These are phyloP conservation scores for Gila orcuttii DNA, from an alignment of 2,113 vertebrate species.

Conservation along the genomic window DNA sequence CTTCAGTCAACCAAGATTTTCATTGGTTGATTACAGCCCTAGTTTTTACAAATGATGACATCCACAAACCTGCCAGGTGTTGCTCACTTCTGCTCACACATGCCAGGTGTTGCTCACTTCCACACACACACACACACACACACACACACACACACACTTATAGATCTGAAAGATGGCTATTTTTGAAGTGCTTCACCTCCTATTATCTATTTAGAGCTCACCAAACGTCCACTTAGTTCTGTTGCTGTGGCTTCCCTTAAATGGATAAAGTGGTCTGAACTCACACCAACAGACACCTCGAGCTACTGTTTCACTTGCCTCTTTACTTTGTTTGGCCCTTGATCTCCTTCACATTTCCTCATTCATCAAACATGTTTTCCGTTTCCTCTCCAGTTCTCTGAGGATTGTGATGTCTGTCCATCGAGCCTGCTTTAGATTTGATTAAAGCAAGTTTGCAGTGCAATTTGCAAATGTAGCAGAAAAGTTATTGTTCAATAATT, in stretches of 20 bases:
- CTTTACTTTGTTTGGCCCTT: slow-evolving; percentile 15
- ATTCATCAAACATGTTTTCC: neutral
- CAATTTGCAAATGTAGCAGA: neutral
- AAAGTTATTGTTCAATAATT: neutral
- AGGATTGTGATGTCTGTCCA: neutral
- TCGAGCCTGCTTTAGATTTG: neutral
- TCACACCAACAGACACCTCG: neutral
- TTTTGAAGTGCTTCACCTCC: slow-evolving; percentile 27
- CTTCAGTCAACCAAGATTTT: no score
- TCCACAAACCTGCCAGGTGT: no score
- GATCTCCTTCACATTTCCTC: neutral
- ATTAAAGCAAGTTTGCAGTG: neutral
- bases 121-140: neutral
- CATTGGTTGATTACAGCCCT: no score
- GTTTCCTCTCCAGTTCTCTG: neutral
- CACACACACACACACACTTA: neutral
- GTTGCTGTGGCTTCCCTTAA: neutral
- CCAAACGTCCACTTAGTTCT: slow-evolving; percentile 3
- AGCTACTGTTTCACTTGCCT: slow-evolving; percentile 10
- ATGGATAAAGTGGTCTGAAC: neutral
- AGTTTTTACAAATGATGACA: no score
- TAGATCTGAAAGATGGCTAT: slow-evolving; percentile 6
- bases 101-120: no score
- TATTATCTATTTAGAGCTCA: slow-evolving; percentile 12
- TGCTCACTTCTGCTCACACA: no score